Percentiles rank a stretch among this genome's conserved stretches.
Conservation (phyloP, 2,888 invertebrate genomes). For the Mellilla xanthometata region DNA sequence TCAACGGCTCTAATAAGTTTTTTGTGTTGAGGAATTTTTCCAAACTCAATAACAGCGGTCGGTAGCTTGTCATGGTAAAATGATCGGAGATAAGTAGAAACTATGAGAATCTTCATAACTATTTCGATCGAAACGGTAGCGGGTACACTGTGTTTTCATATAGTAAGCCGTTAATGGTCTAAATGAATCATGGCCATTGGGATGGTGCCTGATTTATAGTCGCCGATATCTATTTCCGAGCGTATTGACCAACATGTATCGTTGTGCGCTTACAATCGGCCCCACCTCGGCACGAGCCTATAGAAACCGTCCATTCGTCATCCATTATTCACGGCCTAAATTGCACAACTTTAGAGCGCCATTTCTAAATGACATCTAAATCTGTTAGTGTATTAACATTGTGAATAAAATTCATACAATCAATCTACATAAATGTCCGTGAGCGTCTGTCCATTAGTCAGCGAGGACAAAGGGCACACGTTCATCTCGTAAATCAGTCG, state of each 20-base stretch:
- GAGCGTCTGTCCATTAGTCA: slow-evolving; percentile 82
- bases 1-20: slow-evolving; percentile 35
- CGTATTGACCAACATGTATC: slow-evolving; percentile 39
- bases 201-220: slow-evolving; percentile 33
- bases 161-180: slow-evolving; percentile 22
- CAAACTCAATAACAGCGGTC: neutral
- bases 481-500: slow-evolving; percentile 81
- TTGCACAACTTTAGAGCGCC: slow-evolving; percentile 82
- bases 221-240: slow-evolving; percentile 30
- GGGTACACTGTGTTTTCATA: slow-evolving; percentile 15
- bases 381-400: slow-evolving; percentile 83
- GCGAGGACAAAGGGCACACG: slow-evolving; percentile 81
- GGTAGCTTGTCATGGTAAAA: slow-evolving; percentile 5
- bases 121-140: slow-evolving; percentile 3
- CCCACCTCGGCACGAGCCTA: slow-evolving; percentile 72
- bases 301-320: slow-evolving; percentile 77
- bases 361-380: slow-evolving; percentile 83
- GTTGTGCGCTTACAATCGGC: slow-evolving; percentile 58
- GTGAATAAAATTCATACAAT: slow-evolving; percentile 83
- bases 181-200: slow-evolving; percentile 31
- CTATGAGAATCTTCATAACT: slow-evolving; percentile 7
- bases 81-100: slow-evolving; percentile 13
- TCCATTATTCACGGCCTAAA: slow-evolving; percentile 82
- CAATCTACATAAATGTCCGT: slow-evolving; percentile 83
- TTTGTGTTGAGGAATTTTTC: slow-evolving; percentile 17